Evolutionary conservation across 2,113 vertebrate species (phyloP).

Genomic region (Albula goreensis): DNA sequence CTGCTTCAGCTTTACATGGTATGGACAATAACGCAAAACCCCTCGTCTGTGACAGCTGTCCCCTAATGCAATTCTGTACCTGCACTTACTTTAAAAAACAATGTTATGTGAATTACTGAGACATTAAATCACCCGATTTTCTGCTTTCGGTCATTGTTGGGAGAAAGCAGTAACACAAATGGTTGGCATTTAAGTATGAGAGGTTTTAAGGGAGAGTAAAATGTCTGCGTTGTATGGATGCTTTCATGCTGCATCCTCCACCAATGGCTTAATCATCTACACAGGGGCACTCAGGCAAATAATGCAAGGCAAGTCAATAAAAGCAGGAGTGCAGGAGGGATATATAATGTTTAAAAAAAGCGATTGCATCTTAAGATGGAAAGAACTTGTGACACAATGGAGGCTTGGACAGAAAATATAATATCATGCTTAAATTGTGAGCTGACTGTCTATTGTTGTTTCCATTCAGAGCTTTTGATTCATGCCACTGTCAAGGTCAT

Average conservation of each 20-base stretch:
- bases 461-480: conserved; percentile 19
- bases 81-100: not conserved
- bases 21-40: not conserved
- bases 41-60: not conserved
- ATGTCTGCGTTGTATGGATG: not conserved
- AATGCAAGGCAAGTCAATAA: conserved; percentile 8
- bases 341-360: conserved; percentile 24
- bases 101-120: not conserved
- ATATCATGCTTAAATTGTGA: conserved; percentile 9
- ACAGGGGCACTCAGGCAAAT: not conserved
- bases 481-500: conserved; percentile 26
- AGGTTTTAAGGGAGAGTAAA: not conserved
- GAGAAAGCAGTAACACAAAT: not conserved
- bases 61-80: not conserved
- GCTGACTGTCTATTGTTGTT: not conserved
- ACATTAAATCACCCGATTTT: not conserved
- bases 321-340: not conserved
- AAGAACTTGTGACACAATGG: conserved; percentile 18
- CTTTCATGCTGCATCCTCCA: not conserved
- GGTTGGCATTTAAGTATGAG: not conserved
- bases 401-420: not conserved
- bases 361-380: not conserved
- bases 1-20: not conserved
- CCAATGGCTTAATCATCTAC: not conserved
- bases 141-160: not conserved